Base-by-base conservation (phyloP, 2,113 vertebrate species). In the Leptosomus discolor region DNA sequence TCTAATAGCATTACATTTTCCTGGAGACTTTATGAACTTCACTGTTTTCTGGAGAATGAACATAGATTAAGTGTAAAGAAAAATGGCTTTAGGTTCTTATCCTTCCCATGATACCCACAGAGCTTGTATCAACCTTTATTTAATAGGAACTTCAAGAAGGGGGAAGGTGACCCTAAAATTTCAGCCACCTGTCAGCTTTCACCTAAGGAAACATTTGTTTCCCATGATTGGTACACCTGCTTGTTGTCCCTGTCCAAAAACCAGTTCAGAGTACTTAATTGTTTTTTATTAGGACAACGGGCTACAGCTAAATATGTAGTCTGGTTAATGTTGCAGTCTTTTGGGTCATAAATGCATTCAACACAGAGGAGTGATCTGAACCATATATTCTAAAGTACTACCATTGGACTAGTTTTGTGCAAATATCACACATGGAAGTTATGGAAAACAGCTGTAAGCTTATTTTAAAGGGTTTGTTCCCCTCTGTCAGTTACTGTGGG, bases 1-100 rank as follows among this genome's bases (percentile, higher is more conserved):
- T n/a, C 24, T 95, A 69, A 56, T 92, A 94, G 12, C 50, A 24
- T 94, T 96, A 58, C 45, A 26, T 94, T 67, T 80, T 94, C 71
- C 46, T 48, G 5, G 75, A 61, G 43, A 65, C 43, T 76, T 87
- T 41, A 43, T 51, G 39, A 89, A 69, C 91, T 79, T 68, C 29
- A 36, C 4, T 91, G 4, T 96, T 93, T 97, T 91, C 48, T 8
- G 36, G 71, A 91, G 60, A 77, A 41, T 1, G 5, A 90, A 54
- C 11, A 19, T 39, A 90, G 23, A 68, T 93, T 18, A 75, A 61
- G 6, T 41, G 20, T 90, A 71, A 92, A 92, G 82, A 68, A 90
- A 87, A 89, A 41, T 23, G 32, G 5, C 67, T 82, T 91, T 88
- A 43, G 77, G 29, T 75, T 93, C 50, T 67, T 90, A 45, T 30